phyloP scores from a whole-genome alignment of 2,797 vertebrate genomes.

The Odontamblyopus rebecca region DNA sequence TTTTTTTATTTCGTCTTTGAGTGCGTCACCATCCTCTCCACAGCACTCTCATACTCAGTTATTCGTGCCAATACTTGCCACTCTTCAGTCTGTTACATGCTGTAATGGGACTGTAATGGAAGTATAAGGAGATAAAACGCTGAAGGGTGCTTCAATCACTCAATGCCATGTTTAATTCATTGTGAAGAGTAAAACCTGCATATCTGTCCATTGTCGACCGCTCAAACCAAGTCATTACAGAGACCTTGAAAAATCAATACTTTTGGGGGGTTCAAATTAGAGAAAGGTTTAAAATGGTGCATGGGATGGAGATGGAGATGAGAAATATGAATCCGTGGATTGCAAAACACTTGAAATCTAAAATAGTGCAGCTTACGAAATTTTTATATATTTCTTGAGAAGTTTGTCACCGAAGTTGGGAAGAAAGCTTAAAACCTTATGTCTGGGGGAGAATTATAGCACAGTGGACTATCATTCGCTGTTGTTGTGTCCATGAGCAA shows the following conservation, averaged over 20 bases:
- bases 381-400: no score
- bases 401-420: no score
- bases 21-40: slow-evolving; percentile 9
- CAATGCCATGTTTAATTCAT: slow-evolving; percentile 14
- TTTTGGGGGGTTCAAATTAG: neutral
- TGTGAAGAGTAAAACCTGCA: slow-evolving; percentile 8
- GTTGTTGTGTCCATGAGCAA: no score
- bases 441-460: no score
- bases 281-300: neutral
- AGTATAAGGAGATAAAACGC: slow-evolving; percentile 44
- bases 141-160: slow-evolving; percentile 31
- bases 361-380: neutral
- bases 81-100: slow-evolving; percentile 10
- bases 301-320: neutral
- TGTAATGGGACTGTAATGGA: slow-evolving; percentile 57
- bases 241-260: neutral
- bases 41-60: slow-evolving; percentile 54
- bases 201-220: neutral
- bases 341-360: neutral
- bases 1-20: slow-evolving; percentile 11
- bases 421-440: no score
- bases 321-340: neutral
- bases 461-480: no score
- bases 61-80: slow-evolving; percentile 17
- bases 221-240: slow-evolving; percentile 1